phyloP scores from a whole-genome alignment of 2,888 invertebrate species.

The Cryptops parisi region DNA sequence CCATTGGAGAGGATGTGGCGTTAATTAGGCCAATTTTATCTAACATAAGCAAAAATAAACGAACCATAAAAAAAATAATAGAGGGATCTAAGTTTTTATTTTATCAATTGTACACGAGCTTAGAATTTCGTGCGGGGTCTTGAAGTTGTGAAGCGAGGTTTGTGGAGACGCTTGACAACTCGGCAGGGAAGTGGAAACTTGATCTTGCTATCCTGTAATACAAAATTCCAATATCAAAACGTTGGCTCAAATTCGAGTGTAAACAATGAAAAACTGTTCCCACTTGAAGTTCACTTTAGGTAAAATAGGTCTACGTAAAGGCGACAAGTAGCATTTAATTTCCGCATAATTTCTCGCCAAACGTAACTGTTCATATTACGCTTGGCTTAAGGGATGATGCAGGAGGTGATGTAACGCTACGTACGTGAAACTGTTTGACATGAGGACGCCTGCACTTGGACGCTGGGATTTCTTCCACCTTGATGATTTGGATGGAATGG shows the following conservation, averaged over 20 bases:
- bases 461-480: constrained; percentile 83
- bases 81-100: too few species aligned
- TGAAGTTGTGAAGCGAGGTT: constrained; percentile 38
- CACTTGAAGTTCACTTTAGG: constrained; percentile 6
- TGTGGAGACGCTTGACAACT: constrained; percentile 36
- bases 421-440: constrained; percentile 92
- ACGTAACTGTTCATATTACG: background rate
- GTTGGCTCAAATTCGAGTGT: background rate
- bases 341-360: background rate
- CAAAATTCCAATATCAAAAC: background rate
- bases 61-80: too few species aligned
- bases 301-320: constrained; percentile 5
- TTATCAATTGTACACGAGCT: too few species aligned
- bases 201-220: constrained; percentile 59
- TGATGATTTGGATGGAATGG: constrained; percentile 94
- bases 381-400: too few species aligned
- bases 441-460: constrained; percentile 80
- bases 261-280: background rate
- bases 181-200: constrained; percentile 81
- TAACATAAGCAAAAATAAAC: too few species aligned
- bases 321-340: constrained; percentile 10
- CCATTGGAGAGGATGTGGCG: constrained; percentile 35
- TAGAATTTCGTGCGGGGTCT: constrained; percentile 29
- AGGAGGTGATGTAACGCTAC: too few species aligned
- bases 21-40: too few species aligned